phyloP scores from a whole-genome alignment of 2,113 vertebrate genomes.

The Apteryx mantelli region DNA sequence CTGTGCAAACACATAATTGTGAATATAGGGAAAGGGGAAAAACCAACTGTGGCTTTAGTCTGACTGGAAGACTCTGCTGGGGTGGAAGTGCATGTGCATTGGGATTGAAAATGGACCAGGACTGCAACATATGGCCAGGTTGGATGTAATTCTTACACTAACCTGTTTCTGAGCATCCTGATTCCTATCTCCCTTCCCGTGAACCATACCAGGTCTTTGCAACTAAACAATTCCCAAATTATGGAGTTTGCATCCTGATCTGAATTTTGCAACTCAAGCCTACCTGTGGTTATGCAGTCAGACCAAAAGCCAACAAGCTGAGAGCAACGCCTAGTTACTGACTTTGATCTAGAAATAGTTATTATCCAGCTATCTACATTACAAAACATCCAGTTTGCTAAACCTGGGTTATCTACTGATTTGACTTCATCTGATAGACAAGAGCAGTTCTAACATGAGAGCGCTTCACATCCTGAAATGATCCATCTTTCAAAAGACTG shows the following conservation, averaged over 20 bases:
- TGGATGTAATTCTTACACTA: background rate
- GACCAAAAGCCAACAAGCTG: constrained; percentile 48
- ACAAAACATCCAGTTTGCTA: constrained; percentile 65
- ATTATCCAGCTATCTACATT: constrained; percentile 66
- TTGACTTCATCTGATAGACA: constrained; percentile 37
- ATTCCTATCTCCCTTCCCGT: background rate
- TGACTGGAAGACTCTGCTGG: background rate
- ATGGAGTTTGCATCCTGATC: constrained; percentile 25
- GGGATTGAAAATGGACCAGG: background rate
- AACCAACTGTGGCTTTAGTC: background rate
- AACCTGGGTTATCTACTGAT: constrained; percentile 49
- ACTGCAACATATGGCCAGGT: background rate
- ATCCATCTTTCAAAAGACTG: constrained; percentile 23
- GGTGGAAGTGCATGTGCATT: background rate
- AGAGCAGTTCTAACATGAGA: constrained; percentile 33
- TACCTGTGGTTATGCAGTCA: constrained; percentile 57
- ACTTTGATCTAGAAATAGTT: constrained; percentile 71
- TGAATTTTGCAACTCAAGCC: constrained; percentile 58
- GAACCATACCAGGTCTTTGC: background rate
- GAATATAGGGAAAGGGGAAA: background rate
- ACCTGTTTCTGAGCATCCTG: background rate
- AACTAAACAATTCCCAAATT: constrained; percentile 18
- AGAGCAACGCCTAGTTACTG: constrained; percentile 45
- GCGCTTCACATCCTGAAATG: background rate
- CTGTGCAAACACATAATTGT: background rate